Evolutionary conservation across 1,140 invertebrate genomes (phyloP).

Genomic region (Caenorhabditis latens): DNA sequence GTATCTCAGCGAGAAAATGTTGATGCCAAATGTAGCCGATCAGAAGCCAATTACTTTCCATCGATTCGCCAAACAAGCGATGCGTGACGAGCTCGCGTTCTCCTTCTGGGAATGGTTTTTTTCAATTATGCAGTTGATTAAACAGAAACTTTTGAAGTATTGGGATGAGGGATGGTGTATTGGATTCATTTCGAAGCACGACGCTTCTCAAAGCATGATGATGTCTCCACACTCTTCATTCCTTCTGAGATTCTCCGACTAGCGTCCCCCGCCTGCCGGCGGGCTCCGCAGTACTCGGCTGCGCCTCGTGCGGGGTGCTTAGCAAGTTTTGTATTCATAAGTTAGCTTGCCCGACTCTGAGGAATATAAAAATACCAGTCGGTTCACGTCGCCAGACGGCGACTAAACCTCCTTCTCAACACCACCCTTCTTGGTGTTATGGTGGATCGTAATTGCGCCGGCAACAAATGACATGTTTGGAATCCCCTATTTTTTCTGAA

Average conservation of each 20-base stretch:
- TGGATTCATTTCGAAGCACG: constrained; percentile 77
- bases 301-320: too few relatives aligned
- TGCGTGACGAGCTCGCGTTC: constrained; percentile 75
- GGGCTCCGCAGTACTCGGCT: too few relatives aligned
- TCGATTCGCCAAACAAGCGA: constrained; percentile 75
- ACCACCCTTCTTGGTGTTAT: too few relatives aligned
- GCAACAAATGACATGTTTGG: too few relatives aligned
- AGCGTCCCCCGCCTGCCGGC: too few relatives aligned
- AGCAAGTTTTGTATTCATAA: too few relatives aligned
- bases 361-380: too few relatives aligned
- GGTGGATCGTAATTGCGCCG: too few relatives aligned
- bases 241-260: constrained; percentile 75
- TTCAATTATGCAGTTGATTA: constrained; percentile 77
- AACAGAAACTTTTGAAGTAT: constrained; percentile 77
- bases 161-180: constrained; percentile 78
- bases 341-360: too few relatives aligned
- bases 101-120: constrained; percentile 78
- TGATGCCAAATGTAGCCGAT: constrained; percentile 68
- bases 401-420: too few relatives aligned
- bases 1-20: constrained; percentile 75
- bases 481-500: too few relatives aligned
- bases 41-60: constrained; percentile 77
- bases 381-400: too few relatives aligned
- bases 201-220: constrained; percentile 73
- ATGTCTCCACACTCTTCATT: constrained; percentile 69